A percentile compares a stretch with the other conserved stretches of the same genome.
Conservation (phyloP, 2,888 invertebrate species). For the Orchestes rusci region DNA sequence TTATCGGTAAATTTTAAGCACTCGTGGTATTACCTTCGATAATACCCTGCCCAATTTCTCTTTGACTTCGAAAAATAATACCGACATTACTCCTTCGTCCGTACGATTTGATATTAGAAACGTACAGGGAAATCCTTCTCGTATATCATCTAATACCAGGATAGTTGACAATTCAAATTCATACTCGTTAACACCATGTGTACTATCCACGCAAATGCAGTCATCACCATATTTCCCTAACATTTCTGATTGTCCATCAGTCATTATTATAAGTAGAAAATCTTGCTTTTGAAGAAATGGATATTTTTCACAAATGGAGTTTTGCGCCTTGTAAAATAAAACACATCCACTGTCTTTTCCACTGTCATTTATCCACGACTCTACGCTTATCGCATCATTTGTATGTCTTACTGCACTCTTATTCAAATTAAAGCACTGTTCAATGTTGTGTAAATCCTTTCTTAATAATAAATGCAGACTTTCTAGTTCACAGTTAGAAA, state of each 20-base stretch:
- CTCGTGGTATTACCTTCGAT: too few relatives aligned
- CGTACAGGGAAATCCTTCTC: constrained; percentile 21
- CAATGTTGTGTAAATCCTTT: constrained; percentile 22
- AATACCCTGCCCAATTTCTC: too few relatives aligned
- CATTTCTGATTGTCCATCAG: too few relatives aligned
- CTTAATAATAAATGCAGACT: constrained; percentile 17
- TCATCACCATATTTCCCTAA: too few relatives aligned
- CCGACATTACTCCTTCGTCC: constrained; percentile 15
- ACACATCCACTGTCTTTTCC: constrained; percentile 14
- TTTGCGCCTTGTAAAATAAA: constrained; percentile 7
- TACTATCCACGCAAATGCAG: constrained; percentile 31
- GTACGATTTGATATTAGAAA: constrained; percentile 27
- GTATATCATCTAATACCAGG: constrained; percentile 25
- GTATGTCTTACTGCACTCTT: constrained; percentile 5
- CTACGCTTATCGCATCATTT: constrained; percentile 16
- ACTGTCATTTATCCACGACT: constrained; percentile 19
- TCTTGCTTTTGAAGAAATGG: too few relatives aligned
- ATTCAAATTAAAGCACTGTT: constrained; percentile 17
- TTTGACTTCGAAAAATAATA: too few relatives aligned
- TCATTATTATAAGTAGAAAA: too few relatives aligned
- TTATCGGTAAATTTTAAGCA: too few relatives aligned
- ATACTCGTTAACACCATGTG: constrained; percentile 26
- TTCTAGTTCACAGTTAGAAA: constrained; percentile 4
- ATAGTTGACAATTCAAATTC: constrained; percentile 27
- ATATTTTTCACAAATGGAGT: too few relatives aligned